These are phyloP conservation scores for Thymelicus acteon DNA, from an alignment of 2,888 invertebrate genomes.

Conservation along the genomic window DNA sequence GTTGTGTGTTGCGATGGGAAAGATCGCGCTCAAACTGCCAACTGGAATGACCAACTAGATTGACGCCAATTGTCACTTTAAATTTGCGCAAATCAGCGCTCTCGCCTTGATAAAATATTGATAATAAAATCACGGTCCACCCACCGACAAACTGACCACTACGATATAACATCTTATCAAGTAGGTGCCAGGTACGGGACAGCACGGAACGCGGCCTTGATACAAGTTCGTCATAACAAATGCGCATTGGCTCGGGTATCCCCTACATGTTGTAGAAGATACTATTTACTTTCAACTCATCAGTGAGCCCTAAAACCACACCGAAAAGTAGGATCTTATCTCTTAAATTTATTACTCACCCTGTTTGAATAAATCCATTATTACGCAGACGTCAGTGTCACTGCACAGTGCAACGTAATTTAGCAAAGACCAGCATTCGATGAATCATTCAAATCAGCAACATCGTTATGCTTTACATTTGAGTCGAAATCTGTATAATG, in stretches of 20 bases:
- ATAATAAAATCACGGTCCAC: slow-evolving; percentile 66
- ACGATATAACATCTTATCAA: slow-evolving; percentile 49
- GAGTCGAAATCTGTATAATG: not conserved
- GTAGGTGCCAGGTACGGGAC: slow-evolving; percentile 73
- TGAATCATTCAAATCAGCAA: slow-evolving; percentile 23
- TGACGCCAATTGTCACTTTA: slow-evolving; percentile 10
- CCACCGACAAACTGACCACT: slow-evolving; percentile 61
- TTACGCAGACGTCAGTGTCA: slow-evolving; percentile 39
- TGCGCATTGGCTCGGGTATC: slow-evolving; percentile 11
- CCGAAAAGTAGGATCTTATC: not conserved
- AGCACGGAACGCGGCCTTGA: slow-evolving; percentile 79
- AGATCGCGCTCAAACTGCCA: slow-evolving; percentile 33
- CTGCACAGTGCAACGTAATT: slow-evolving; percentile 37
- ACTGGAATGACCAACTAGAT: slow-evolving; percentile 5
- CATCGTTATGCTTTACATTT: not conserved
- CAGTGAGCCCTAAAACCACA: not conserved
- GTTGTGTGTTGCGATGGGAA: slow-evolving; percentile 22
- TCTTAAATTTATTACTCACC: slow-evolving; percentile 50
- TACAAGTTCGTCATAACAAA: slow-evolving; percentile 60
- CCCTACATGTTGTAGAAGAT: not conserved
- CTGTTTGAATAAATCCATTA: slow-evolving; percentile 67
- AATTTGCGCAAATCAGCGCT: slow-evolving; percentile 33
- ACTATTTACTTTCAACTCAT: not conserved
- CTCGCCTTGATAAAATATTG: slow-evolving; percentile 56
- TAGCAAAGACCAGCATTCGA: slow-evolving; percentile 14